phyloP scores from a whole-genome alignment of 2,888 invertebrate genomes.

The Branchinecta sandiegonensis region DNA sequence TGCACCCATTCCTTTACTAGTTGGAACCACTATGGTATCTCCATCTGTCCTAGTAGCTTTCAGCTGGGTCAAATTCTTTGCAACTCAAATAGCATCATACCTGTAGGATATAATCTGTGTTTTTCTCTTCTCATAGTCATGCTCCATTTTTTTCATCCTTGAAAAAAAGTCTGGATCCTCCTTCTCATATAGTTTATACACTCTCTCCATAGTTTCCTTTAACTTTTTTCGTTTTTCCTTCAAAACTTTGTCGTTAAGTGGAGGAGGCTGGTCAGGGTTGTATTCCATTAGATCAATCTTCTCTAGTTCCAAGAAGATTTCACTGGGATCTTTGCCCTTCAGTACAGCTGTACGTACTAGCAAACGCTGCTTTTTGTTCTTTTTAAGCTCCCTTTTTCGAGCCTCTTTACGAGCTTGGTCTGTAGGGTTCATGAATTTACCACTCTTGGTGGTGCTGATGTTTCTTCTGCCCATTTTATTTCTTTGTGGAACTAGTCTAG shows the following conservation, averaged over 20 bases:
- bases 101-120: slow-evolving; percentile 76
- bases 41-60: too few relatives aligned
- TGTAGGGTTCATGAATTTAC: slow-evolving; percentile 99
- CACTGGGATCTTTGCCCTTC: slow-evolving; percentile 92
- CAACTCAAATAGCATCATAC: slow-evolving; percentile 38
- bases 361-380: slow-evolving; percentile 92
- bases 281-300: slow-evolving; percentile 98
- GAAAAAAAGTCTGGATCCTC: slow-evolving; percentile 89
- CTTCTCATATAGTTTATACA: slow-evolving; percentile 81
- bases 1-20: too few relatives aligned
- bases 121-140: slow-evolving; percentile 79
- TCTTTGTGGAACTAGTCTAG: too few relatives aligned
- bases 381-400: slow-evolving; percentile 89
- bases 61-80: too few relatives aligned
- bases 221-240: slow-evolving; percentile 92
- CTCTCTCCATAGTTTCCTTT: slow-evolving; percentile 83
- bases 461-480: slow-evolving; percentile 77
- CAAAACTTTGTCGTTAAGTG: slow-evolving; percentile 86
- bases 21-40: too few relatives aligned
- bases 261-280: slow-evolving; percentile 84
- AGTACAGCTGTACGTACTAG: slow-evolving; percentile 90
- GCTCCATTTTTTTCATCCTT: slow-evolving; percentile 74
- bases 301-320: slow-evolving; percentile 87
- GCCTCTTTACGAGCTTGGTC: slow-evolving; percentile 99
- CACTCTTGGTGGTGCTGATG: slow-evolving; percentile 98